A percentile compares a stretch with the other conserved stretches of the same genome.
Conservation (phyloP, 2,113 vertebrate species). For the Typhlomys cinereus region DNA sequence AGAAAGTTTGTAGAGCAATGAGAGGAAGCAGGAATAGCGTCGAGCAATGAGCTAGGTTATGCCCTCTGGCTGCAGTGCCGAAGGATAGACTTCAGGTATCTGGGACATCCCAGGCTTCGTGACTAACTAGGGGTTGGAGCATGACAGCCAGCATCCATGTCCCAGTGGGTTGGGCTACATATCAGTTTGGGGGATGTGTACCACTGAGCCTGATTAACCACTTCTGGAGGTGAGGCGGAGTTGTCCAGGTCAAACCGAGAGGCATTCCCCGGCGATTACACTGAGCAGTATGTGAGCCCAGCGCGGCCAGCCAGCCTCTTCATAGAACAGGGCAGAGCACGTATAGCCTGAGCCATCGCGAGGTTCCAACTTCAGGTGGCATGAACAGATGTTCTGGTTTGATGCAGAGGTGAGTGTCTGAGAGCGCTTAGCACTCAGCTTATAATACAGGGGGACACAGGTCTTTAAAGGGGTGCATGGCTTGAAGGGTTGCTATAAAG, state of each 20-base stretch:
- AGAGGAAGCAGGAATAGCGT: neutral
- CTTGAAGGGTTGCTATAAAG: too few species aligned
- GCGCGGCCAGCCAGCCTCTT: neutral
- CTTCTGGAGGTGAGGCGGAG: slow-evolving; percentile 12
- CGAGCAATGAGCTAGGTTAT: neutral
- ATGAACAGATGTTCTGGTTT: slow-evolving; percentile 43
- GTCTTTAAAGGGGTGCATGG: neutral
- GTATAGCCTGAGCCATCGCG: neutral
- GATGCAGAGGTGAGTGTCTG: slow-evolving; percentile 39
- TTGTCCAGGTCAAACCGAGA: neutral
- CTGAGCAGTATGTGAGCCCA: neutral
- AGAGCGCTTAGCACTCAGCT: neutral
- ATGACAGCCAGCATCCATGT: neutral
- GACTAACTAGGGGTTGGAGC: neutral
- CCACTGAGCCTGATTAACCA: neutral
- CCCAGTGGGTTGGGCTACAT: slow-evolving; percentile 1
- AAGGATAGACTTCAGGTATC: neutral
- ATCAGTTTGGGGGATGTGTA: neutral
- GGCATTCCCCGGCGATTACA: neutral
- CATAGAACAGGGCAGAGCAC: neutral
- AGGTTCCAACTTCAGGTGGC: neutral
- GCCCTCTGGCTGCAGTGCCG: neutral
- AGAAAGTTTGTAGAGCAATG: rapidly evolving
- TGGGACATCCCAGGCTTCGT: neutral
- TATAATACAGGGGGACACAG: neutral